Percentiles rank a stretch among this genome's conserved stretches.
Conservation (phyloP, 2,797 vertebrate genomes). For the Lepus oiostolus region DNA sequence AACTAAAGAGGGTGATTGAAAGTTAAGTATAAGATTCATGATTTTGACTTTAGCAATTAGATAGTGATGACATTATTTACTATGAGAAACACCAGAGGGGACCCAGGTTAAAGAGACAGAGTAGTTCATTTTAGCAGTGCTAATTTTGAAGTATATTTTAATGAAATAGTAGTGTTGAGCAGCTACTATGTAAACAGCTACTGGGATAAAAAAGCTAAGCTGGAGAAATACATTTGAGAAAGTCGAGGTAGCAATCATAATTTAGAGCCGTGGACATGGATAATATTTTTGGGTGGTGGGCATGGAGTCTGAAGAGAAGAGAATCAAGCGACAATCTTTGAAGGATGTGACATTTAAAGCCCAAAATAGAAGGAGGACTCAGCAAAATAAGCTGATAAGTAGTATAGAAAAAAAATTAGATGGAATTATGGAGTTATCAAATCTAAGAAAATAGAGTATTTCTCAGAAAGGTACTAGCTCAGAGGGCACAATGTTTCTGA, state of each 20-base stretch:
- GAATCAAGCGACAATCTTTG: not conserved
- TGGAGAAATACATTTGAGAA: constrained; percentile 16
- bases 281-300: not conserved
- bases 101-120: not conserved
- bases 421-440: not conserved
- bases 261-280: not conserved
- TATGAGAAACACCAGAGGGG: not conserved
- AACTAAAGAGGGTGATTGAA: not conserved
- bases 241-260: not conserved
- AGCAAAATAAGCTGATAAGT: not conserved
- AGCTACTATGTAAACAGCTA: not conserved
- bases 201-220: not conserved
- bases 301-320: not conserved
- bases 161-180: constrained; percentile 5
- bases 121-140: not conserved
- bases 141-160: not conserved
- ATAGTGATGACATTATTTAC: not conserved
- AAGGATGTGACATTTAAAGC: not conserved
- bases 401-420: not conserved
- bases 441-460: not conserved
- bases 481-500: not conserved
- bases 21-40: not conserved
- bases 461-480: not conserved
- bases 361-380: not conserved
- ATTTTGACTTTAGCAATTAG: constrained; percentile 1